Evolutionary conservation across 2,888 invertebrate genomes (phyloP).

Genomic region (Aquatica leii): DNA sequence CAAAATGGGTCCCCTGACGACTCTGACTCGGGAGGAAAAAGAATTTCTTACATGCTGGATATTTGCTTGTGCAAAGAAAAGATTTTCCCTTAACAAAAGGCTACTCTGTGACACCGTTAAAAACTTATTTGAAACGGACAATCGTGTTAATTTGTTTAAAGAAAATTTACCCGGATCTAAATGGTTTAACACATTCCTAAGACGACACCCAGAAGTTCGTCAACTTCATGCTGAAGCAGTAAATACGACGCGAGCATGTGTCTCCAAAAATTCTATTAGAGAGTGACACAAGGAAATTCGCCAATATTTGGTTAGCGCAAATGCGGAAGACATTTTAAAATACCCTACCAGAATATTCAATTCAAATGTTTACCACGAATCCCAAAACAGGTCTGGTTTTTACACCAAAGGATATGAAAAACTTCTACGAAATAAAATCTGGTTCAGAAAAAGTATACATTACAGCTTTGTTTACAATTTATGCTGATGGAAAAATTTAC

Average conservation of each 20-base stretch:
- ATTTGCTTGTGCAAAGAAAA: conserved; percentile 27
- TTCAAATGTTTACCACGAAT: conserved; percentile 32
- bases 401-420: conserved; percentile 24
- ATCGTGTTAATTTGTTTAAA: conserved; percentile 26
- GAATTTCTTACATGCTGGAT: conserved; percentile 24
- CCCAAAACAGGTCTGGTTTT: conserved; percentile 27
- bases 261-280: conserved; percentile 25
- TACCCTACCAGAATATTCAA: conserved; percentile 37
- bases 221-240: conserved; percentile 21
- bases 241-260: conserved; percentile 28
- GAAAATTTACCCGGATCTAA: conserved; percentile 18
- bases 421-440: conserved; percentile 24
- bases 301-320: conserved; percentile 25
- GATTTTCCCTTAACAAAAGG: conserved; percentile 36
- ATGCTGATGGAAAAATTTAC: conserved; percentile 30
- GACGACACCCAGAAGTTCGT: conserved; percentile 32
- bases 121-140: conserved; percentile 32
- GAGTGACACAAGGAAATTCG: conserved; percentile 27
- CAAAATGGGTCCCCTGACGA: conserved; percentile 29
- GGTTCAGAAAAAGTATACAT: conserved; percentile 25
- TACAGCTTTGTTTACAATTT: conserved; percentile 31
- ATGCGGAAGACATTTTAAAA: conserved; percentile 31
- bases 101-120: conserved; percentile 33
- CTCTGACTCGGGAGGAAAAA: conserved; percentile 28
- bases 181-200: conserved; percentile 35